These are phyloP conservation scores for Kryptolebias ocellatus DNA, from an alignment of 2,797 vertebrate species.

Conservation along the genomic window DNA sequence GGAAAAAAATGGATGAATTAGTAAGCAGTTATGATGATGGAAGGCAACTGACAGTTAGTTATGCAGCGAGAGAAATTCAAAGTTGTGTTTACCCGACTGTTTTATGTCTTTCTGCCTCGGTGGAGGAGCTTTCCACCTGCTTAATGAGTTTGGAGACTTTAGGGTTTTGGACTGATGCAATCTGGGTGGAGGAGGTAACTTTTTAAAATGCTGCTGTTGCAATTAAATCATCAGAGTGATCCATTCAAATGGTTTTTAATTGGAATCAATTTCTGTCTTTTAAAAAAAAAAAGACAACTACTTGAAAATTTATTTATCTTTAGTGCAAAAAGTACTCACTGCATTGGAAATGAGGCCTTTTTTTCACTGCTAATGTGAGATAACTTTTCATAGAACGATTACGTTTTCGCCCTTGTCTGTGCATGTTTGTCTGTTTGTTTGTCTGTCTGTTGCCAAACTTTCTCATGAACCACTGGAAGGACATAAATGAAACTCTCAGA, in stretches of 20 bases:
- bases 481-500: too few species aligned
- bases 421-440: too few species aligned
- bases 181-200: constrained; percentile 55
- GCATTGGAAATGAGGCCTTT: too few species aligned
- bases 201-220: constrained; percentile 42
- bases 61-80: constrained; percentile 71
- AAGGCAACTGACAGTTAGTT: constrained; percentile 74
- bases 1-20: constrained; percentile 61
- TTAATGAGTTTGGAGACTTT: constrained; percentile 72
- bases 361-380: too few species aligned
- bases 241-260: constrained; percentile 5
- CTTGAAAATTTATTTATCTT: too few species aligned
- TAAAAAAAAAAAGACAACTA: too few species aligned
- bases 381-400: too few species aligned
- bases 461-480: too few species aligned
- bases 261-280: background rate
- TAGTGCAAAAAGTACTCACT: background rate
- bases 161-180: constrained; percentile 64
- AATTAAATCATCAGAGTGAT: constrained; percentile 41
- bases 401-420: too few species aligned
- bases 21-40: constrained; percentile 77
- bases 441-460: too few species aligned
- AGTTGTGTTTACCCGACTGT: constrained; percentile 78
- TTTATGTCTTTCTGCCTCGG: constrained; percentile 75
- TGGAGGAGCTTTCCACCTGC: constrained; percentile 60